Evolutionary conservation across 2,888 invertebrate genomes (phyloP).

Genomic region (Heliothis peltigera): DNA sequence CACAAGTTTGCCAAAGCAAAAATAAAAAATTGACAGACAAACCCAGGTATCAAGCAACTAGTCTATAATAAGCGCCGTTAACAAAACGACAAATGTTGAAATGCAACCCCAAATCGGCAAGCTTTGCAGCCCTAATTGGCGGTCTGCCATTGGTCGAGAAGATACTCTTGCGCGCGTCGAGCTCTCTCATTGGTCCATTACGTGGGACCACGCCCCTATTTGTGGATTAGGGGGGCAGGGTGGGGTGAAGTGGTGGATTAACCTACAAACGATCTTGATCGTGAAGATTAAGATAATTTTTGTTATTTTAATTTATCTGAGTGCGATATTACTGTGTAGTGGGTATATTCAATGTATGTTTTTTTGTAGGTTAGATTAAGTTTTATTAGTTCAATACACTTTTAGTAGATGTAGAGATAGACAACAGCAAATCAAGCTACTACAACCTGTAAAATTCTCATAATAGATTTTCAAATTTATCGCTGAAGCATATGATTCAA

Average conservation of each 20-base stretch:
- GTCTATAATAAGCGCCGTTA: constrained; percentile 56
- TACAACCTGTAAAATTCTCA: too few relatives aligned
- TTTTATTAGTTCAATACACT: too few relatives aligned
- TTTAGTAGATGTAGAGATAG: too few relatives aligned
- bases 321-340: too few relatives aligned
- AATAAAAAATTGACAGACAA: constrained; percentile 12
- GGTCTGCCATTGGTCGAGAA: constrained; percentile 74
- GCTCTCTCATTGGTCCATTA: constrained; percentile 70
- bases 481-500: too few relatives aligned
- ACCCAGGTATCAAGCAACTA: constrained; percentile 37
- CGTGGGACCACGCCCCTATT: constrained; percentile 67
- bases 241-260: constrained; percentile 63
- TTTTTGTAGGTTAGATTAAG: too few relatives aligned
- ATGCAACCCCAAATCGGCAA: constrained; percentile 85
- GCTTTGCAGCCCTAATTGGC: constrained; percentile 85
- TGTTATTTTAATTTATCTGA: not conserved
- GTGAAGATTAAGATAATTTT: constrained; percentile 59
- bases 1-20: too few relatives aligned
- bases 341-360: too few relatives aligned
- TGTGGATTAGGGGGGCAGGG: constrained; percentile 77
- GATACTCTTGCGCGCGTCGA: constrained; percentile 67
- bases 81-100: constrained; percentile 77
- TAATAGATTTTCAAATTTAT: too few relatives aligned
- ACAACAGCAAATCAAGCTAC: too few relatives aligned
- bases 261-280: constrained; percentile 68